Conservation (phyloP, 2,797 vertebrate genomes). For the Macropodus opercularis region DNA sequence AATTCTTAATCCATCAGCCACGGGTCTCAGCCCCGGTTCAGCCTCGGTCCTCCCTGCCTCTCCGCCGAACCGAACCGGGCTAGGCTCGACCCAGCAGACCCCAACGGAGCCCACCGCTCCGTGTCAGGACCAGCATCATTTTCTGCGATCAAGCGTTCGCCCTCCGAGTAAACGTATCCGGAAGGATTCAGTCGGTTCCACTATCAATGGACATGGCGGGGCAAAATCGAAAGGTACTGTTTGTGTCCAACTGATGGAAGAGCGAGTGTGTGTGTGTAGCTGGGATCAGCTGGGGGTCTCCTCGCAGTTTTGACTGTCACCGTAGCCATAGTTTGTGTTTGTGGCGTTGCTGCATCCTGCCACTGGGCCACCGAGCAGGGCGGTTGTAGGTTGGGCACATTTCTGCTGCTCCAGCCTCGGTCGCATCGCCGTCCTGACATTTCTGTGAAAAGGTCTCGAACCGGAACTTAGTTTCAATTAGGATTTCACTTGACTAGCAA, state of each 20-base stretch:
- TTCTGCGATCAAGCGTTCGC: constrained; percentile 97
- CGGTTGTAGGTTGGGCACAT: constrained; percentile 1
- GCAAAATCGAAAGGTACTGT: constrained; percentile 91
- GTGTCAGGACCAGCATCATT: constrained; percentile 98
- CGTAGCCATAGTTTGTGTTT: constrained; percentile 21
- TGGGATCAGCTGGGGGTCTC: constrained; percentile 25
- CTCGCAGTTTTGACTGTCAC: constrained; percentile 8
- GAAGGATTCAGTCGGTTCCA: constrained; percentile 89
- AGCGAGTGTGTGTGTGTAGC: background rate
- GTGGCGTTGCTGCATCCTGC: constrained; percentile 12
- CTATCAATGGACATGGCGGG: constrained; percentile 84
- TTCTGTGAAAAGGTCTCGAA: background rate
- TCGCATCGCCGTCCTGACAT: constrained; percentile 33
- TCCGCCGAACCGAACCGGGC: constrained; percentile 69
- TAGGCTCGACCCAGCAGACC: constrained; percentile 63
- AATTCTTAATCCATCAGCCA: constrained; percentile 82
- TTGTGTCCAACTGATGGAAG: constrained; percentile 29
- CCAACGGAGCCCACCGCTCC: constrained; percentile 76
- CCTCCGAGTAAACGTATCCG: constrained; percentile 97
- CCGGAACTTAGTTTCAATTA: constrained; percentile 12
- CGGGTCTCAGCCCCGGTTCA: constrained; percentile 77
- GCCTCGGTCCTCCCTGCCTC: constrained; percentile 76
- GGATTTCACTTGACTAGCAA: constrained; percentile 1
- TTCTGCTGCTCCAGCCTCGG: constrained; percentile 16
- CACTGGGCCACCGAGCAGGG: constrained; percentile 9